phyloP scores from a whole-genome alignment of 64 coral and sea anemone species.

The Orbicella faveolata region DNA sequence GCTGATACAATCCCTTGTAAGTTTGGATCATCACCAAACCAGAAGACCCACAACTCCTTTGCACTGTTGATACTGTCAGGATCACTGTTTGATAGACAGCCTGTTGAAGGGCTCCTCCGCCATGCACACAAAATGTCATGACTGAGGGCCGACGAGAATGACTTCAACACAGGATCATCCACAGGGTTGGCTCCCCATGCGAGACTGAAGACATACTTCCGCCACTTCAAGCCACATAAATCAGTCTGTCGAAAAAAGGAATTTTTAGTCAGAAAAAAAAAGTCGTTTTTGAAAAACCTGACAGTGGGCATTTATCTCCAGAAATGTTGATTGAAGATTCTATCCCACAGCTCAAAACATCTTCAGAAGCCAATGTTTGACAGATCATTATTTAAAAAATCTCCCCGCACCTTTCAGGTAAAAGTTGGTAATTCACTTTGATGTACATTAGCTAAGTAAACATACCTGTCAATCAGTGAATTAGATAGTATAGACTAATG shows the following conservation, averaged over 20 bases:
- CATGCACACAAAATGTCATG: slow-evolving; percentile 96
- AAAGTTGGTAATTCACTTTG: too few relatives aligned
- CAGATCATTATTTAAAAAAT: too few relatives aligned
- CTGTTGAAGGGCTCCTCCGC: slow-evolving; percentile 63
- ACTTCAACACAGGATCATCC: slow-evolving; percentile 91
- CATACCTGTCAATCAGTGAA: too few relatives aligned
- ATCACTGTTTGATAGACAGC: slow-evolving; percentile 46
- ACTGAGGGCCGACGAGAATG: slow-evolving; percentile 81
- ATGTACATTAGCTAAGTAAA: too few relatives aligned
- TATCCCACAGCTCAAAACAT: too few relatives aligned
- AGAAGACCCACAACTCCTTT: slow-evolving; percentile 98
- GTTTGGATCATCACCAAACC: slow-evolving; percentile 98
- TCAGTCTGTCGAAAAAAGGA: slow-evolving; percentile 74
- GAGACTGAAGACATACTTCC: slow-evolving; percentile 70
- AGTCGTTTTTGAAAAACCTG: too few relatives aligned
- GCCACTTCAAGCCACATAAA: slow-evolving; percentile 93
- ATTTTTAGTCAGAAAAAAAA: too few relatives aligned
- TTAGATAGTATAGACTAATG: too few relatives aligned
- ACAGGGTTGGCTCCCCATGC: slow-evolving; percentile 42
- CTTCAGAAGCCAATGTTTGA: too few relatives aligned
- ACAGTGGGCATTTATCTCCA: too few relatives aligned
- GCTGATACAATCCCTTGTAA: slow-evolving; percentile 83
- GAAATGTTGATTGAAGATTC: too few relatives aligned
- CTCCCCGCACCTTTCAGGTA: too few relatives aligned
- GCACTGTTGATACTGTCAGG: slow-evolving; percentile 40